Evolutionary conservation across 2,888 invertebrate species (phyloP), one percentile per base, ranked within the genome.

Genomic region (Tuta absoluta): DNA sequence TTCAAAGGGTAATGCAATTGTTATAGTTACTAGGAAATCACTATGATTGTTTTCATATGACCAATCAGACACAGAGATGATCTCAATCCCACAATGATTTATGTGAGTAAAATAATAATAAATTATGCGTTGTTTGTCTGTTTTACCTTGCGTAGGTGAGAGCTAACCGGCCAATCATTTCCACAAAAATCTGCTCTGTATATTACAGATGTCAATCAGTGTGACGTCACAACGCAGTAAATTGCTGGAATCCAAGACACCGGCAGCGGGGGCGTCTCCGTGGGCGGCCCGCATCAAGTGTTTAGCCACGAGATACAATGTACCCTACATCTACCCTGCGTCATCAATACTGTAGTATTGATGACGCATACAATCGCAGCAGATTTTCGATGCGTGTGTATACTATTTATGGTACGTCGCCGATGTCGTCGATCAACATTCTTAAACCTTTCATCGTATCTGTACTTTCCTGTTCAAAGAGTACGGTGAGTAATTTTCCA

Each of bases 331-430:
- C n/a, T n/a, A n/a, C n/a, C n/a, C n/a, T n/a, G n/a, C n/a, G n/a
- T n/a, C n/a, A n/a, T n/a, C n/a, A n/a, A n/a, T 3, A 28, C 37
- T 17, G 37, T 19, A 64, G 78, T 73, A 72, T 71, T 71, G 77
- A 81, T 89, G 90, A 89, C 87, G 85, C 88, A 89, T 72, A 68
- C 69, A 72, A 75, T 19, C 63, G 58, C 67, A 68, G 62, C 66
- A 79, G 73, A 76, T 76, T 68, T 62, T 67, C 53, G 65, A 66
- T 65, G 69, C 65, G 62, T 72, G 68, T 74, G 69, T 74, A 73
- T 75, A 84, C 82, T 86, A 85, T 87, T 85, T 89, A 87, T 79
- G 88, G 88, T 71, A 68, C 14, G 48, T 19, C 63, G 33, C 45
- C 57, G 49, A 53, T 53, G 51, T 53, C 23, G 23, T 23, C 14